These are phyloP conservation scores for Numenius arquata DNA, from an alignment of 2,113 vertebrate genomes.

Conservation along the genomic window DNA sequence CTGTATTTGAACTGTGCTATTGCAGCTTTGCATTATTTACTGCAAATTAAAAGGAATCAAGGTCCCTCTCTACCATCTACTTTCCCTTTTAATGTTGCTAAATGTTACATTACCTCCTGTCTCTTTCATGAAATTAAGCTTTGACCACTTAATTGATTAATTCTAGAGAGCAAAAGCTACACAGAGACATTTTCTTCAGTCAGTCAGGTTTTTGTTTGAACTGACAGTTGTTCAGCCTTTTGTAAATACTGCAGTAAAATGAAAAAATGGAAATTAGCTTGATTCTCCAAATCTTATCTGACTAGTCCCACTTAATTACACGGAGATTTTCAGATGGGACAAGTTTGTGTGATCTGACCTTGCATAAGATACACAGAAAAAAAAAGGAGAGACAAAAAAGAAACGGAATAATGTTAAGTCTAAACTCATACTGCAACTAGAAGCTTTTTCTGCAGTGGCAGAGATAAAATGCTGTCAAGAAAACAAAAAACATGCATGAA, in stretches of 20 bases:
- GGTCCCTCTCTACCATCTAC: background rate
- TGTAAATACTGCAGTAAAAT: conserved; percentile 40
- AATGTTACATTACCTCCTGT: conserved; percentile 10
- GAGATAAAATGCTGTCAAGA: background rate
- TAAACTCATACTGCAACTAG: background rate
- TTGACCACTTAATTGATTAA: conserved; percentile 56
- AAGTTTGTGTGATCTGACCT: background rate
- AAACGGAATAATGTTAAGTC: background rate
- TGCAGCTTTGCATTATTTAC: conserved; percentile 20
- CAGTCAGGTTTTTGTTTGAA: conserved; percentile 22
- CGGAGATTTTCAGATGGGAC: background rate
- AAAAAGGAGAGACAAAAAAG: background rate
- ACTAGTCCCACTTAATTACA: background rate
- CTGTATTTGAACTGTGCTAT: background rate
- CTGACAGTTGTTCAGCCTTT: conserved; percentile 38
- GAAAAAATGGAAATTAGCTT: background rate
- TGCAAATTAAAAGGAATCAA: conserved; percentile 23
- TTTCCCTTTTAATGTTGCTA: background rate
- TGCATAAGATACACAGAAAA: background rate
- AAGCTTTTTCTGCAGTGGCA: background rate
- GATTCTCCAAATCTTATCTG: background rate
- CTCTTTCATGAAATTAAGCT: conserved; percentile 23
- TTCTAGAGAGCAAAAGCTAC: conserved; percentile 25
- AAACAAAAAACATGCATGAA: background rate
- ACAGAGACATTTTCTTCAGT: conserved; percentile 10